These are phyloP conservation scores for Nansenia antarctica DNA, from an alignment of 2,113 vertebrate species.

Conservation along the genomic window DNA sequence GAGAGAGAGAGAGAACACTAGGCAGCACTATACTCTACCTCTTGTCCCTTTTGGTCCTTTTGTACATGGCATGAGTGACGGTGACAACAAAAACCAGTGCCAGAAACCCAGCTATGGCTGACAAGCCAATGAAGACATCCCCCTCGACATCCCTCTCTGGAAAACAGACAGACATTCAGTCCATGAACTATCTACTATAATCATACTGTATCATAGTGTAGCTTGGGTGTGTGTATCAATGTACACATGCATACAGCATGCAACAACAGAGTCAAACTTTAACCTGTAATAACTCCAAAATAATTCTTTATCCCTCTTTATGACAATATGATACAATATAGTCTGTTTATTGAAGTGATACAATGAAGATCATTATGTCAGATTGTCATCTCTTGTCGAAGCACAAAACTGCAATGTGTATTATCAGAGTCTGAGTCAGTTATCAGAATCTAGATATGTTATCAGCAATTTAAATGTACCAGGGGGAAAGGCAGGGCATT, in stretches of 20 bases:
- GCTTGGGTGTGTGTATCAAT: neutral
- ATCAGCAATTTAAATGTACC: no score
- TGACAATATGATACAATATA: neutral
- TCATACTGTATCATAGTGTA: neutral
- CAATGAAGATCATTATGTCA: neutral
- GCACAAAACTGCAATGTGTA: neutral
- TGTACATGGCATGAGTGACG: slow-evolving; percentile 26
- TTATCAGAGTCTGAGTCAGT: neutral
- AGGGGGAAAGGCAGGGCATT: no score
- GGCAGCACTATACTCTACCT: no score
- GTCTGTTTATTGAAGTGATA: neutral
- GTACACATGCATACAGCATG: no score
- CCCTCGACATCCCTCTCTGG: neutral
- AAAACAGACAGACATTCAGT: neutral
- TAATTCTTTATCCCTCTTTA: neutral
- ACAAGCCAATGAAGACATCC: slow-evolving; percentile 30
- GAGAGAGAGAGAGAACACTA: no score
- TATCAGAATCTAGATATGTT: no score
- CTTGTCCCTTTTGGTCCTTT: neutral
- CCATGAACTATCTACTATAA: slow-evolving; percentile 2
- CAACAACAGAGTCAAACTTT: neutral
- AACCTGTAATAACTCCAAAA: neutral
- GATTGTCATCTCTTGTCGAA: neutral
- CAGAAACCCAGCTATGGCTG: slow-evolving; percentile 44
- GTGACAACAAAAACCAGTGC: slow-evolving; percentile 36